phyloP scores from a whole-genome alignment of 1,140 invertebrate species.

The Homalodisca vitripennis region DNA sequence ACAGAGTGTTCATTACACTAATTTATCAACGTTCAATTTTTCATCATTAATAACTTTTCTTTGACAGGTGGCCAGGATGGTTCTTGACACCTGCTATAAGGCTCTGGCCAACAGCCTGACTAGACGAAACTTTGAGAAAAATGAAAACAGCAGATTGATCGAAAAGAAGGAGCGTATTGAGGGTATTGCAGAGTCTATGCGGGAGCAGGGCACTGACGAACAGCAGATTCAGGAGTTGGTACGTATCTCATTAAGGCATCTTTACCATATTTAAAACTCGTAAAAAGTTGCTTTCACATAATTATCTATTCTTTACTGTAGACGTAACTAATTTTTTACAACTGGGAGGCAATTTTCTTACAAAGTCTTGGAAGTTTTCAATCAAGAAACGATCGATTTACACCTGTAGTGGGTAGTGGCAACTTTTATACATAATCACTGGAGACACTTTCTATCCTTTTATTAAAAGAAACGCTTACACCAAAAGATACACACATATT shows the following conservation, averaged over 20 bases:
- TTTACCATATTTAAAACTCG: too few relatives aligned
- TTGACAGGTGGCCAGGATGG: slow-evolving; percentile 69
- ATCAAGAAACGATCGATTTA: too few relatives aligned
- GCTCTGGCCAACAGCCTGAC: slow-evolving; percentile 68
- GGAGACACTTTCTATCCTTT: too few relatives aligned
- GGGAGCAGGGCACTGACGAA: slow-evolving; percentile 67
- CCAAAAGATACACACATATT: too few relatives aligned
- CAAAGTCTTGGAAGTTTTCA: too few relatives aligned
- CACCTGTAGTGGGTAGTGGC: too few relatives aligned
- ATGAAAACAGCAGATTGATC: slow-evolving; percentile 69
- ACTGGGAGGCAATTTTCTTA: too few relatives aligned
- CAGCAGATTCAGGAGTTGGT: slow-evolving; percentile 68
- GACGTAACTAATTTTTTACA: too few relatives aligned
- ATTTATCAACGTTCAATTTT: neutral
- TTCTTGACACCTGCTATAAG: slow-evolving; percentile 73
- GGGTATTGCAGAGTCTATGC: slow-evolving; percentile 71
- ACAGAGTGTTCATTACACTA: neutral
- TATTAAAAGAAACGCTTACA: too few relatives aligned
- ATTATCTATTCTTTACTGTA: too few relatives aligned
- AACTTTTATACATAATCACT: too few relatives aligned
- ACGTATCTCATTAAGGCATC: slow-evolving; percentile 31
- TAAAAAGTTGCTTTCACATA: too few relatives aligned
- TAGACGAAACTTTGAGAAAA: slow-evolving; percentile 60
- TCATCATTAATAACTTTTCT: slow-evolving; percentile 18
- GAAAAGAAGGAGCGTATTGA: slow-evolving; percentile 84